These are phyloP conservation scores for Athalia cordata DNA, from an alignment of 2,888 invertebrate species.

Conservation along the genomic window DNA sequence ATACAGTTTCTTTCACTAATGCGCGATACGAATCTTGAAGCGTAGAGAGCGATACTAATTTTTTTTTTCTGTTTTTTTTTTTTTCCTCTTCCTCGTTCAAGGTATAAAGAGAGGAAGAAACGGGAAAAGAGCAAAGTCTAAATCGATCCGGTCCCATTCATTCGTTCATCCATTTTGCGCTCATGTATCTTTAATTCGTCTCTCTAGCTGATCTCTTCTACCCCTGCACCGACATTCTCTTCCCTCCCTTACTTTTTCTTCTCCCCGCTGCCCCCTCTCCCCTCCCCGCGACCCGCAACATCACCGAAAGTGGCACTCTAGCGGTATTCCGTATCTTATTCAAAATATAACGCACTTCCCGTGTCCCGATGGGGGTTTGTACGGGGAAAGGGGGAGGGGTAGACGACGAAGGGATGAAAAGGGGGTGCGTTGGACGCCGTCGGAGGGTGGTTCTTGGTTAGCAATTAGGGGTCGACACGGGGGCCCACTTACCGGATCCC, in stretches of 20 bases:
- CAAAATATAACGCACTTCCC: conserved; percentile 61
- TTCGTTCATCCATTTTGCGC: conserved; percentile 35
- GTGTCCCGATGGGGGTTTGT: conserved; percentile 55
- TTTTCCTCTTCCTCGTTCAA: neutral
- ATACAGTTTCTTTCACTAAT: no score
- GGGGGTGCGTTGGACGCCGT: conserved; percentile 50
- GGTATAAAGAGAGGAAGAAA: neutral
- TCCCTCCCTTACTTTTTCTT: neutral
- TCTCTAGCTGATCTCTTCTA: conserved; percentile 38
- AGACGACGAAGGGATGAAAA: neutral
- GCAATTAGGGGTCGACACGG: conserved; percentile 66
- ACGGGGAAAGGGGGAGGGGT: conserved; percentile 33
- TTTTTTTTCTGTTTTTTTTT: no score
- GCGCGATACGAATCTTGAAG: no score
- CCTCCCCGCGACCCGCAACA: conserved; percentile 1
- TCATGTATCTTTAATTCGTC: conserved; percentile 42
- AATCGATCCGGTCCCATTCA: conserved; percentile 43
- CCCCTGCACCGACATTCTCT: neutral
- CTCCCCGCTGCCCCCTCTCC: neutral
- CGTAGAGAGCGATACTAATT: no score
- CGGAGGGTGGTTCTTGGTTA: conserved; percentile 62
- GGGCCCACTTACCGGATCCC: conserved; percentile 63
- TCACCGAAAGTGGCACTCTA: conserved; percentile 44
- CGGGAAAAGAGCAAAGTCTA: conserved; percentile 11
- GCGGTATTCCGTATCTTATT: conserved; percentile 46